Percentiles rank a stretch among this genome's conserved stretches.
Evolutionary conservation across 2,888 invertebrate genomes (phyloP).

Genomic region (Noctua janthina): DNA sequence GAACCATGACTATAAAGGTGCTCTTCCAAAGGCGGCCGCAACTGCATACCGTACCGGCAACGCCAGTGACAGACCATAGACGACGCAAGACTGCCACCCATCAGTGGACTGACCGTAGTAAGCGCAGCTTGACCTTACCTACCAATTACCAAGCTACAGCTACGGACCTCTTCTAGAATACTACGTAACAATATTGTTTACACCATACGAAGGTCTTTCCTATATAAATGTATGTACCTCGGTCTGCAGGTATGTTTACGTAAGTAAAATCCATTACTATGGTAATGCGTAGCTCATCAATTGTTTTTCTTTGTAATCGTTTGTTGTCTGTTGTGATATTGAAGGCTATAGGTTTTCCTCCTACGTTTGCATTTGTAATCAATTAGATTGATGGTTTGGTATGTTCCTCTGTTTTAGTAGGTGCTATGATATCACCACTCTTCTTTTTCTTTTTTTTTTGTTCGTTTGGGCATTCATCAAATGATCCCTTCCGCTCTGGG

Average conservation of each 20-base stretch:
- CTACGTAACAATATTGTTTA: background rate
- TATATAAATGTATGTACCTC: background rate
- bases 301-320: conserved; percentile 49
- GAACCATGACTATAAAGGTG: too few species aligned
- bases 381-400: background rate
- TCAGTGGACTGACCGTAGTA: background rate
- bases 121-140: background rate
- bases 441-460: too few species aligned
- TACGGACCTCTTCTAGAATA: background rate
- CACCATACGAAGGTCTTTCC: background rate
- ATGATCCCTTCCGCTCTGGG: too few species aligned
- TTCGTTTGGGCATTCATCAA: too few species aligned
- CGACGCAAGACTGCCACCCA: background rate
- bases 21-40: too few species aligned
- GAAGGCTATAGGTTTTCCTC: conserved; percentile 31
- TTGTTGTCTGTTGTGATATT: conserved; percentile 26
- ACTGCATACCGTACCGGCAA: too few species aligned
- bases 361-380: background rate
- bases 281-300: conserved; percentile 38
- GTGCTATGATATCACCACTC: too few species aligned
- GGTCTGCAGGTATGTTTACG: background rate
- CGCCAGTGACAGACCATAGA: too few species aligned
- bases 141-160: background rate
- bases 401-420: background rate
- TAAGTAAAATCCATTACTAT: conserved; percentile 36